Evolutionary conservation across 2,888 invertebrate species (phyloP).

Genomic region (Euproctis similis): DNA sequence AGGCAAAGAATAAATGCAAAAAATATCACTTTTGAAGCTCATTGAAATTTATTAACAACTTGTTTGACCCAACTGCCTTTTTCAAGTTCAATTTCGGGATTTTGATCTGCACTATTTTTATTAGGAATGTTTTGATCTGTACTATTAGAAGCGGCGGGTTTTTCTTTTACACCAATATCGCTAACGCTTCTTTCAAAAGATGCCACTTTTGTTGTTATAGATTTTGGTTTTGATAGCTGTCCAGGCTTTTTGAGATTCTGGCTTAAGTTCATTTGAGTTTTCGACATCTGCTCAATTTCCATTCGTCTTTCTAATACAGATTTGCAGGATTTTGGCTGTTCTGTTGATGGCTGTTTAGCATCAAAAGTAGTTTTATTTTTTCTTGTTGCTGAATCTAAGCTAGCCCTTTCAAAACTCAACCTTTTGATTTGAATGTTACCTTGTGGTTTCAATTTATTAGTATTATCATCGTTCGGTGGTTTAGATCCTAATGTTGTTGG

Average conservation of each 20-base stretch:
- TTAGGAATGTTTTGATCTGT: conserved; percentile 28
- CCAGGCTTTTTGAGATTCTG: conserved; percentile 40
- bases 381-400: conserved; percentile 62
- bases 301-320: conserved; percentile 64
- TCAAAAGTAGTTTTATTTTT: conserved; percentile 42
- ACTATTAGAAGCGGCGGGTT: conserved; percentile 11
- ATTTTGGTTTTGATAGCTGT: conserved; percentile 48
- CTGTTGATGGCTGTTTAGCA: conserved; percentile 37
- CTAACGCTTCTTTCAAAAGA: conserved; percentile 50
- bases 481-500: conserved; percentile 15
- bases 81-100: conserved; percentile 33
- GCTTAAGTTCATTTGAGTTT: conserved; percentile 38
- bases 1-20: too few relatives aligned
- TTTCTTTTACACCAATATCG: conserved; percentile 31
- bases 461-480: conserved; percentile 18
- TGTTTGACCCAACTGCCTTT: conserved; percentile 84
- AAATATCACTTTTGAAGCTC: conserved; percentile 40
- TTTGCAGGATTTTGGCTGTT: conserved; percentile 55
- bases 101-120: conserved; percentile 31
- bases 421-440: conserved; percentile 64
- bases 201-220: conserved; percentile 56
- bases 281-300: conserved; percentile 63
- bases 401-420: conserved; percentile 65
- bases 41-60: conserved; percentile 84
- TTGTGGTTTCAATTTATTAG: conserved; percentile 33